Percentiles rank a stretch among this genome's conserved stretches.
Conservation (phyloP, 2,797 vertebrate species). For the Bryconaethiops microstoma region DNA sequence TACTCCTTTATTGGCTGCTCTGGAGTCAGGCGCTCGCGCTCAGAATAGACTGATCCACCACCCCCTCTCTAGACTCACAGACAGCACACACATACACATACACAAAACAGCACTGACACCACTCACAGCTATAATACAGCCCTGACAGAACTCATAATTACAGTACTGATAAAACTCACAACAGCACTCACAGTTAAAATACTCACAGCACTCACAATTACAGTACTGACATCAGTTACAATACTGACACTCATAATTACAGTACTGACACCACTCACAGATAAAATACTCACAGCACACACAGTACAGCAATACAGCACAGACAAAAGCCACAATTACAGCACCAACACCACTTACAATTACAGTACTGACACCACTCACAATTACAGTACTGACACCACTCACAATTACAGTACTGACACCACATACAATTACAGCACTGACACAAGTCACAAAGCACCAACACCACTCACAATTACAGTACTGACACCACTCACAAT, state of each 20-base stretch:
- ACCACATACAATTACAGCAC: not conserved
- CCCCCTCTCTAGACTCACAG: constrained; percentile 30
- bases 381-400: constrained; percentile 21
- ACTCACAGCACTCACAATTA: not conserved
- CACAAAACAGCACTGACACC: constrained; percentile 2
- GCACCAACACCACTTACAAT: not conserved
- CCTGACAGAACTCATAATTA: not conserved
- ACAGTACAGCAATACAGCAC: not conserved
- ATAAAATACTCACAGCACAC: no score
- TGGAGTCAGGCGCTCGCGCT: constrained; percentile 48
- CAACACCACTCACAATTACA: not conserved
- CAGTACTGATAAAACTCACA: not conserved
- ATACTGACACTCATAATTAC: not conserved
- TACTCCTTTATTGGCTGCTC: constrained; percentile 58
- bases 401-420: not conserved
- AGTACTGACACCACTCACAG: not conserved
- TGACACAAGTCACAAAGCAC: not conserved
- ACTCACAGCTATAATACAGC: not conserved
- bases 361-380: constrained; percentile 32
- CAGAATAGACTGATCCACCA: constrained; percentile 55
- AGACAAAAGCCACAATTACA: not conserved
- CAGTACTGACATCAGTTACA: no score
- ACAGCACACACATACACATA: not conserved
- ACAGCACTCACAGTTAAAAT: not conserved
- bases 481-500: constrained; percentile 35